Evolutionary conservation across 2,113 vertebrate species (phyloP), one percentile per base, ranked within the genome.

Genomic region (Asarcornis scutulata): DNA sequence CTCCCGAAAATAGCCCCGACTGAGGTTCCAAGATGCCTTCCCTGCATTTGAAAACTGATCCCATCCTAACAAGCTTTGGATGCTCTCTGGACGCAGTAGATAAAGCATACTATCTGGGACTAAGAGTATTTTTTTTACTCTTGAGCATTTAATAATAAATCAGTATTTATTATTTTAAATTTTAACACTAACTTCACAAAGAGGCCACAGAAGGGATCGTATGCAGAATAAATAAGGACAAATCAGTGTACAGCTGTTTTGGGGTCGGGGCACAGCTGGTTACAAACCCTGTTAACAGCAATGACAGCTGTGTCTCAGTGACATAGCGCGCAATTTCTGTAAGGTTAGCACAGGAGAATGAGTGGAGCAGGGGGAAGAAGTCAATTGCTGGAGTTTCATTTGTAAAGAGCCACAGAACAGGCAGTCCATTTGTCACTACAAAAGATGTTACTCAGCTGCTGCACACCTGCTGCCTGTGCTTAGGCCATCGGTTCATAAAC

Each of bases 251-350:
- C 17, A 8, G 52, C 60, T 74, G 82, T 6, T 58, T 17, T 8
- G 36, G 60, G 27, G 26, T 11, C 8, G 4, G 27, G 40, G 75
- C 44, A 58, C 31, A 34, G n/a, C 27, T 34, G 53, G 23, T 21
- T 21, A 11, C 53, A 27, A 26, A 34, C 9, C 74, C 67, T 11
- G 32, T 10, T 32, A 14, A 6, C 74, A 58, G 50, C 32, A 23
- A 5, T 1, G 27, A 13, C 22, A 17, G 5, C 42, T 3, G 23
- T 15, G 34, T 64, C 72, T 10, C 34, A 13, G 40, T 1, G 4
- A 27, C 48, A 31, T 2, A 4, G 2, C 6, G 3, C 1, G 20
- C 7, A 3, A 7, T 12, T 42, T 31, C 46, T 13, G 2, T 6
- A 11, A 0, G 18, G 16, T 17, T 56, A 23, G 69, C 29, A 27